Evolutionary conservation across 2,888 invertebrate species (phyloP), one percentile per base, ranked within the genome.

Genomic region (Catocala nupta): DNA sequence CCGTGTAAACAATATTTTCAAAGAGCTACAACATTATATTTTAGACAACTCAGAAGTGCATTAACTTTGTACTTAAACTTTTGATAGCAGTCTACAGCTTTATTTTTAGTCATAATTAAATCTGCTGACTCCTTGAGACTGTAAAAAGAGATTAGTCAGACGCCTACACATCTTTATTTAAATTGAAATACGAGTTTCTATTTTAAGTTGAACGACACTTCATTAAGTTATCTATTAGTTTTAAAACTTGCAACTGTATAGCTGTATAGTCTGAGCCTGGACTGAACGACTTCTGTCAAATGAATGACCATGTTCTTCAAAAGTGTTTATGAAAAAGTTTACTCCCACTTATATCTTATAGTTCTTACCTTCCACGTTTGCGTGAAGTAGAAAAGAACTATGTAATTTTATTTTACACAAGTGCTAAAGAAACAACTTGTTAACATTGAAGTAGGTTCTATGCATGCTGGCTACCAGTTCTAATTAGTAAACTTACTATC

Each of bases 401-500:
- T 57, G 61, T 66, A 66, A 70, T 75, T 74, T 63, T 68, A 63
- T 57, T 66, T 55, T 7, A 59, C 55, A 60, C 44, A 63, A 65
- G 69, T 64, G 64, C 55, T 60, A 65, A 73, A 76, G 66, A 39
- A 65, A 65, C 65, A 71, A 68, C 69, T 79, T 74, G 74, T 72
- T 74, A 74, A 67, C 74, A 72, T 65, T 60, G 63, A 36, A 72
- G 63, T 51, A 61, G 53, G 64, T 72, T 70, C 64, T 70, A 74
- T 73, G 70, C 71, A 71, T 71, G 81, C 59, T 55, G 53, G 73
- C 72, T 75, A 73, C 71, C 68, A 63, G 74, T 55, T 73, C 76
- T 85, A 85, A 86, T 84, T 86, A 85, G 81, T 66, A 63, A 84
- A 84, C 81, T 83, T 84, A 77, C 71, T 70, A 83, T 82, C 82